These are phyloP conservation scores for Apeira syringaria DNA, from an alignment of 2,888 invertebrate species.

Conservation along the genomic window DNA sequence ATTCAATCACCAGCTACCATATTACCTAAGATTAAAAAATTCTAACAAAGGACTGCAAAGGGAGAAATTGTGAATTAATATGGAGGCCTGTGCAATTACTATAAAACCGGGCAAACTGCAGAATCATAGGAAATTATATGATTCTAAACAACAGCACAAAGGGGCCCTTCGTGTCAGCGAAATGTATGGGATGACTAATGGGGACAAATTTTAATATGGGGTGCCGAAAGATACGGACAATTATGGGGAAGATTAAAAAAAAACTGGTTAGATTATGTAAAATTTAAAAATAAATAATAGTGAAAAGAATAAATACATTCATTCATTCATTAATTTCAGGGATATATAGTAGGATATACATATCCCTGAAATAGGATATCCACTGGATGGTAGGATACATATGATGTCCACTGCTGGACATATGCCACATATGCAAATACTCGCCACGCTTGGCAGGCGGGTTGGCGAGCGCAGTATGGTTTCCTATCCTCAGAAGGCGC, in stretches of 20 bases:
- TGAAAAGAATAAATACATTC: too few relatives aligned
- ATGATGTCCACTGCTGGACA: too few relatives aligned
- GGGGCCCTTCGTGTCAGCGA: slow-evolving; percentile 55
- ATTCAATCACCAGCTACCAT: slow-evolving; percentile 34
- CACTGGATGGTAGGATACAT: too few relatives aligned
- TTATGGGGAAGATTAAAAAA: slow-evolving; percentile 12
- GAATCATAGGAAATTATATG: slow-evolving; percentile 78
- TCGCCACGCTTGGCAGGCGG: too few relatives aligned
- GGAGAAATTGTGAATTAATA: slow-evolving; percentile 70
- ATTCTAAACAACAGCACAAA: slow-evolving; percentile 71
- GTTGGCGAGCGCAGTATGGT: too few relatives aligned
- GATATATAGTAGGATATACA: too few relatives aligned
- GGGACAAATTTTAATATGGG: slow-evolving; percentile 79
- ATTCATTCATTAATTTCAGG: too few relatives aligned
- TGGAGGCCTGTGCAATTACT: slow-evolving; percentile 61
- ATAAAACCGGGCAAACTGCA: slow-evolving; percentile 67
- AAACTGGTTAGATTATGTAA: background rate
- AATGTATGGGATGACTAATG: slow-evolving; percentile 58
- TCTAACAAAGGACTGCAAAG: slow-evolving; percentile 61
- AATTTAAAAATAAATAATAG: background rate
- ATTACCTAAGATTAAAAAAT: slow-evolving; percentile 67
- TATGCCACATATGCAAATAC: too few relatives aligned
- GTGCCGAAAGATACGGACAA: slow-evolving; percentile 34
- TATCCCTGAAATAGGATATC: too few relatives aligned
- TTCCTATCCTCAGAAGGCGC: too few relatives aligned